phyloP scores from a whole-genome alignment of 2,888 invertebrate species.

The Cataglyphis livida region DNA sequence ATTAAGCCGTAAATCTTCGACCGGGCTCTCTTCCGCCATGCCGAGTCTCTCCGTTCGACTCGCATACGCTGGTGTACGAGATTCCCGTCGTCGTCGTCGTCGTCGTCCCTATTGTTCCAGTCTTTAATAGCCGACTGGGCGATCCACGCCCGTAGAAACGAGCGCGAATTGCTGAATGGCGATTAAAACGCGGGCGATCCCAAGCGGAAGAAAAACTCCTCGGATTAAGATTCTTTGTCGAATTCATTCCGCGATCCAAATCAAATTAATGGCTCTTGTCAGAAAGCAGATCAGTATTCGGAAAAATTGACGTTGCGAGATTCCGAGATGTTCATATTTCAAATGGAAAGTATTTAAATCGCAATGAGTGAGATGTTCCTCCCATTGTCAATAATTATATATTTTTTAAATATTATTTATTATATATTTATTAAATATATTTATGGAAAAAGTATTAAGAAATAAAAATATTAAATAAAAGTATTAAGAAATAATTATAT shows the following conservation, averaged over 20 bases:
- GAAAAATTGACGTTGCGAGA: neutral
- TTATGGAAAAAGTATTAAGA: neutral
- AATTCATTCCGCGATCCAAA: neutral
- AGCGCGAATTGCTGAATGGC: constrained; percentile 19
- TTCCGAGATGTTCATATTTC: neutral
- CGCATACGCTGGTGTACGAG: neutral
- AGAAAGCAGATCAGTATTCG: neutral
- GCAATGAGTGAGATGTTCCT: neutral
- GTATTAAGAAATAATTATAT: too few species aligned
- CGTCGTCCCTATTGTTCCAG: constrained; percentile 22
- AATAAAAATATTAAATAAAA: neutral
- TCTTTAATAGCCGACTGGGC: constrained; percentile 14
- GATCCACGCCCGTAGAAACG: neutral
- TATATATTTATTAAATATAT: neutral
- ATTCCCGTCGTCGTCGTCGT: neutral
- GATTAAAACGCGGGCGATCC: constrained; percentile 13
- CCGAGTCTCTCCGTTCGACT: neutral
- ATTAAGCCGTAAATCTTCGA: constrained; percentile 72
- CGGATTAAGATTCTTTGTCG: neutral
- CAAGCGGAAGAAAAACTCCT: neutral
- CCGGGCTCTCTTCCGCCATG: constrained; percentile 13
- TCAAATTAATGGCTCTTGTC: neutral
- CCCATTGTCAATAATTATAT: neutral
- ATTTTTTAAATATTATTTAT: too few species aligned
- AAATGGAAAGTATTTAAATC: neutral